These are phyloP conservation scores for Aptenodytes patagonicus DNA, from an alignment of 2,113 vertebrate species.

Conservation along the genomic window DNA sequence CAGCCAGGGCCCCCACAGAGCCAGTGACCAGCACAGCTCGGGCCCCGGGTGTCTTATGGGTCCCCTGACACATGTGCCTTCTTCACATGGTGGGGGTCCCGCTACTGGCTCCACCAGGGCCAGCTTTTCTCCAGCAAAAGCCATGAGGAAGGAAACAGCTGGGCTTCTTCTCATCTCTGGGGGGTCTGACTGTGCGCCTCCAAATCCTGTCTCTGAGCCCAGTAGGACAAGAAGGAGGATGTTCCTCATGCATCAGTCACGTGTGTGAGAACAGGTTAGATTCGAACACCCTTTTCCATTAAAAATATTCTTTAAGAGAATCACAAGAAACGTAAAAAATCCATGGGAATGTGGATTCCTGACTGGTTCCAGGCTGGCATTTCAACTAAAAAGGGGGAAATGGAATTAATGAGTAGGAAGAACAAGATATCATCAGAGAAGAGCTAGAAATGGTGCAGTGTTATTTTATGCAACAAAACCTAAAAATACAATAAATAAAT, in stretches of 20 bases:
- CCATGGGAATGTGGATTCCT: not conserved
- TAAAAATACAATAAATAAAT: slow-evolving; percentile 35
- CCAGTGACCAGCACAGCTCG: not conserved
- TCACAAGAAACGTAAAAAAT: not conserved
- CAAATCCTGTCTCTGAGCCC: not conserved
- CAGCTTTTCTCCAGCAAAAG: not conserved
- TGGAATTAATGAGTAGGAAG: not conserved
- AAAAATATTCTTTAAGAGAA: not conserved
- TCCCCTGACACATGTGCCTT: not conserved
- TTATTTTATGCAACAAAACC: not conserved
- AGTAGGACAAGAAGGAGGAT: not conserved
- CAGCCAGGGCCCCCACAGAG: not conserved
- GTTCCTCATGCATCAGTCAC: not conserved
- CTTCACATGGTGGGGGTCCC: not conserved
- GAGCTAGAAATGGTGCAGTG: not conserved
- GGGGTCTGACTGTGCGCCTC: not conserved
- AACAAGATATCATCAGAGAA: not conserved
- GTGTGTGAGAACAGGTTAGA: not conserved
- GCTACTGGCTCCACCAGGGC: not conserved
- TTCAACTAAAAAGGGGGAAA: not conserved
- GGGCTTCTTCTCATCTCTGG: not conserved
- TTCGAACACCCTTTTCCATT: not conserved
- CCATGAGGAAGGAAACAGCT: not conserved
- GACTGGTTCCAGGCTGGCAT: not conserved
- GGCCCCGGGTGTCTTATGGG: rapidly evolving